These are phyloP conservation scores for Melanogrammus aeglefinus DNA, from an alignment of 2,797 vertebrate species.

Conservation along the genomic window DNA sequence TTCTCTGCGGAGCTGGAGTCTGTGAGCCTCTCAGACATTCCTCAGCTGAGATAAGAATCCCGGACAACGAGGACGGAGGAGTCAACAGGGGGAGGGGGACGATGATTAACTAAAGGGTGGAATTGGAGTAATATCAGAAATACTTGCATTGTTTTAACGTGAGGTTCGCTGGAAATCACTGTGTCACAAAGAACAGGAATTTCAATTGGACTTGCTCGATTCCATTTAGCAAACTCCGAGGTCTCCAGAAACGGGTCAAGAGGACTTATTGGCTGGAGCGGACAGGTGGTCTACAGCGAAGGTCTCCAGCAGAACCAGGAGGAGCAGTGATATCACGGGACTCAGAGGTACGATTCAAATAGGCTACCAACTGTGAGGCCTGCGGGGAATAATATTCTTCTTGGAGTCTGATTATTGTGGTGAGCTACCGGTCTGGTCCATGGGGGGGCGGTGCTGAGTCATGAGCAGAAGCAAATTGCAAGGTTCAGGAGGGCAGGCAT, in stretches of 20 bases:
- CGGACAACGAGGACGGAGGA: constrained; percentile 39
- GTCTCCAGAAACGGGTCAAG: constrained; percentile 46
- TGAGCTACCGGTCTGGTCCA: constrained; percentile 22
- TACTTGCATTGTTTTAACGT: background rate
- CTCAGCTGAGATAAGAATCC: constrained; percentile 59
- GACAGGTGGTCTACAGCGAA: constrained; percentile 28
- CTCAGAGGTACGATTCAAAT: constrained; percentile 34
- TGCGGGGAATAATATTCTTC: no score
- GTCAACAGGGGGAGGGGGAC: constrained; percentile 9
- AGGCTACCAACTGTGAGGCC: background rate
- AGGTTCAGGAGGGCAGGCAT: background rate
- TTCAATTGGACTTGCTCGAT: background rate
- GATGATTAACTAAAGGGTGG: constrained; percentile 5
- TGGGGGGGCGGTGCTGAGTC: constrained; percentile 9
- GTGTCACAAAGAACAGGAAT: background rate
- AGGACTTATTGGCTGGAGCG: constrained; percentile 33
- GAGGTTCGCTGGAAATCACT: background rate
- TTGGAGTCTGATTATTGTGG: background rate
- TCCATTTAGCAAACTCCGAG: background rate
- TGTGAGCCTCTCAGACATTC: constrained; percentile 47
- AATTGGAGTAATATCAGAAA: background rate
- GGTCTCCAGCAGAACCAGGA: constrained; percentile 40
- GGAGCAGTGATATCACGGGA: constrained; percentile 30
- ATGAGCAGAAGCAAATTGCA: background rate
- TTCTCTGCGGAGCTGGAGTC: background rate